A percentile compares a stretch with the other conserved stretches of the same genome.
Conservation (phyloP, 2,113 vertebrate genomes). For the Archilochus colubris region DNA sequence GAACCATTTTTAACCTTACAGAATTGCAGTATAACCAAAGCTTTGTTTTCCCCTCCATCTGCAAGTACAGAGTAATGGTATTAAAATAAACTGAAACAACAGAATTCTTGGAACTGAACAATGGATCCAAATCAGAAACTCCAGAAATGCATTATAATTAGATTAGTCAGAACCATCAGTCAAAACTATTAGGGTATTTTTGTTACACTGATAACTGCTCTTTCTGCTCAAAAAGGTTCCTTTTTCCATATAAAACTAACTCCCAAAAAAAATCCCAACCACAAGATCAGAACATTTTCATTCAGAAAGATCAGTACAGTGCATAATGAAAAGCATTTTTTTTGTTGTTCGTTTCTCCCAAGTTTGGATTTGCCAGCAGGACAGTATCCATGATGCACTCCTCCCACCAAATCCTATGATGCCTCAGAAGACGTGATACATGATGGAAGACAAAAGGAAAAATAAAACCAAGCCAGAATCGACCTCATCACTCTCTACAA, state of each 20-base stretch:
- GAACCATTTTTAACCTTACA: not conserved
- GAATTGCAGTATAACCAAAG: not conserved
- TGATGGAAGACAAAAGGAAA: not conserved
- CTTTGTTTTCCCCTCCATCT: not conserved
- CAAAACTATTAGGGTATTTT: not conserved
- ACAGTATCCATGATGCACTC: not conserved
- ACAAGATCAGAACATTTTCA: not conserved
- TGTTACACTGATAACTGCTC: not conserved
- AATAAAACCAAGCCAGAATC: not conserved
- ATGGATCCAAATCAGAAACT: not conserved
- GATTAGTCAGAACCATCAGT: not conserved
- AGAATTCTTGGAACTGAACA: not conserved
- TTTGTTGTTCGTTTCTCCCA: not conserved
- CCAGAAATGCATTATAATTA: not conserved
- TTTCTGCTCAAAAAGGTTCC: not conserved
- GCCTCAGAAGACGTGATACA: not conserved
- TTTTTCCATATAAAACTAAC: not conserved
- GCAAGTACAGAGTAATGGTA: not conserved
- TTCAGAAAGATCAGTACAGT: not conserved
- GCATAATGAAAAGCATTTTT: not conserved
- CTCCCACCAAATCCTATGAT: not conserved
- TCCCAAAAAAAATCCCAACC: not conserved
- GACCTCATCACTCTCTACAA: not conserved
- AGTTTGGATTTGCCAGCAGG: not conserved
- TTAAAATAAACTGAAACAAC: not conserved